These are phyloP conservation scores for Himalopsyche tibetana DNA, from an alignment of 2,888 invertebrate species.

Conservation along the genomic window DNA sequence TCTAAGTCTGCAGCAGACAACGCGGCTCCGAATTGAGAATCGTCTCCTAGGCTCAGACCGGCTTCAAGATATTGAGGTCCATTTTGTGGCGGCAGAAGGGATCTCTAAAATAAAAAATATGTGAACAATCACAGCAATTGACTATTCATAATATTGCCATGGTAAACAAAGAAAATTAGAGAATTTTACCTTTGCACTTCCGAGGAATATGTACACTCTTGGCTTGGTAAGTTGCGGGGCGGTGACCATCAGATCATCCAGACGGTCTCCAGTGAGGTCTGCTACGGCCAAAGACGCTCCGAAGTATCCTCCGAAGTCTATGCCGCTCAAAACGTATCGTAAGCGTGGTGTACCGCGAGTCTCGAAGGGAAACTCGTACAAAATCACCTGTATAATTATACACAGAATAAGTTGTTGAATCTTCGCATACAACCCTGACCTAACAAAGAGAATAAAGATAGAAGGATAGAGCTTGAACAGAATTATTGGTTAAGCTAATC, in stretches of 20 bases:
- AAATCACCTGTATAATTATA: slow-evolving; percentile 47
- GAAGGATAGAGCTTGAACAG: too few relatives aligned
- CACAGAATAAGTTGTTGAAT: neutral
- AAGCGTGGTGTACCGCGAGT: slow-evolving; percentile 4
- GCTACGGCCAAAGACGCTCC: slow-evolving; percentile 79
- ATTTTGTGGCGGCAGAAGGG: neutral
- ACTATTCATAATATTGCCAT: neutral
- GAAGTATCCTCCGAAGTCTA: slow-evolving; percentile 81
- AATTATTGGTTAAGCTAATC: too few relatives aligned
- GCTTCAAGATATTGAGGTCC: slow-evolving; percentile 45
- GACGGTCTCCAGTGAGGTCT: slow-evolving; percentile 80
- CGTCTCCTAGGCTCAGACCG: slow-evolving; percentile 46
- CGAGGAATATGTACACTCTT: slow-evolving; percentile 72
- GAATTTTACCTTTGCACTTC: slow-evolving; percentile 66
- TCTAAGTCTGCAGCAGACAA: slow-evolving; percentile 76
- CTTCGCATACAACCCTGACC: neutral
- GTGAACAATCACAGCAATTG: neutral
- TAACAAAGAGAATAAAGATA: too few relatives aligned
- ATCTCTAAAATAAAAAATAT: slow-evolving; percentile 45
- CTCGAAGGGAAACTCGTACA: slow-evolving; percentile 54
- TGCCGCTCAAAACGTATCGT: slow-evolving; percentile 68
- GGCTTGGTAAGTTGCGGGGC: slow-evolving; percentile 78
- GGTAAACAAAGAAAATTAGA: neutral
- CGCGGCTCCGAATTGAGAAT: slow-evolving; percentile 57
- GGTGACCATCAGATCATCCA: slow-evolving; percentile 80